Conservation (phyloP, 2,797 vertebrate species). For the Oophaga sylvatica region DNA sequence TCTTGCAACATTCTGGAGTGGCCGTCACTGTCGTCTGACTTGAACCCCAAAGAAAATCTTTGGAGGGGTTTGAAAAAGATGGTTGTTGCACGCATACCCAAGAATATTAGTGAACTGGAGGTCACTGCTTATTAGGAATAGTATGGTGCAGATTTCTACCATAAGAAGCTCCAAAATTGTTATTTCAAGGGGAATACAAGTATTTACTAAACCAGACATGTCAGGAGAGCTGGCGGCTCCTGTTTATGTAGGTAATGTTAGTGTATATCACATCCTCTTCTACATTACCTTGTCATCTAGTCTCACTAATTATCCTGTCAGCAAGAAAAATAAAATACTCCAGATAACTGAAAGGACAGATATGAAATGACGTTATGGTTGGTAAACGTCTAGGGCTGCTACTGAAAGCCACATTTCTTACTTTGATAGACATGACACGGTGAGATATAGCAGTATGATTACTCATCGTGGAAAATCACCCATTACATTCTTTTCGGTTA, state of each 20-base stretch:
- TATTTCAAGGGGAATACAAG: too few relatives aligned
- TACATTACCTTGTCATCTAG: background rate
- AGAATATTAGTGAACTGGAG: too few relatives aligned
- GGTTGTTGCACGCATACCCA: too few relatives aligned
- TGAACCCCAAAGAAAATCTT: too few relatives aligned
- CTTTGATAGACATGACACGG: background rate
- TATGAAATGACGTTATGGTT: background rate
- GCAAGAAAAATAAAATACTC: background rate
- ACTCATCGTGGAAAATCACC: slow-evolving; percentile 29
- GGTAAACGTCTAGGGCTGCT: background rate
- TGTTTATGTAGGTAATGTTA: background rate
- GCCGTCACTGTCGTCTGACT: too few relatives aligned
- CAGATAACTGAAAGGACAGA: background rate
- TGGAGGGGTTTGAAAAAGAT: too few relatives aligned
- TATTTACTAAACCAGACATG: too few relatives aligned
- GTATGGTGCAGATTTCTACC: too few relatives aligned
- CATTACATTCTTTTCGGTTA: background rate
- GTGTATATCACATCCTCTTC: background rate
- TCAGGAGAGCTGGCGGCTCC: background rate
- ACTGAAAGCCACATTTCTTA: slow-evolving; percentile 6
- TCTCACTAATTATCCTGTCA: background rate
- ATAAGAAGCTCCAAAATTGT: too few relatives aligned
- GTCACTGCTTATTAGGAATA: too few relatives aligned
- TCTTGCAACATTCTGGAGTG: too few relatives aligned
- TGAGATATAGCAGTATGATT: slow-evolving; percentile 14